These are phyloP conservation scores for Erebia epiphron DNA, from an alignment of 2,888 invertebrate genomes.

Conservation along the genomic window DNA sequence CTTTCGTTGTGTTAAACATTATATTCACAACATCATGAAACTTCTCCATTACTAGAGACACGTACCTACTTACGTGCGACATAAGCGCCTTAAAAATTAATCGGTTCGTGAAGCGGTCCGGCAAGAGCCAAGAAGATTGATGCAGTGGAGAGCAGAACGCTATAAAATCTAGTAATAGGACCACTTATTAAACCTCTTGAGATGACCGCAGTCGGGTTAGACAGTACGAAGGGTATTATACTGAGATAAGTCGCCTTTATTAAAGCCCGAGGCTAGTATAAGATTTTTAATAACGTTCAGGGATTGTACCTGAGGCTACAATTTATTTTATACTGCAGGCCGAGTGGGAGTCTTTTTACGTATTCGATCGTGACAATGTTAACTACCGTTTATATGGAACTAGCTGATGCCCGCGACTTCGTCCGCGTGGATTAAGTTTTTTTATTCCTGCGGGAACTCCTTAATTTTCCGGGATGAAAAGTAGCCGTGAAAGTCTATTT, in stretches of 20 bases:
- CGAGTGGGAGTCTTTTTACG: too few species aligned
- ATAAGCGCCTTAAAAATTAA: background rate
- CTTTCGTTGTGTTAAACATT: too few species aligned
- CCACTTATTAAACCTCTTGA: constrained; percentile 8
- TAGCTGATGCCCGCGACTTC: too few species aligned
- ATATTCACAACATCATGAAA: too few species aligned
- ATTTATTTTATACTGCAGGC: background rate
- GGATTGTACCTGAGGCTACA: background rate
- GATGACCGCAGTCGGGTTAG: constrained; percentile 16
- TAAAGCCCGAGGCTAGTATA: constrained; percentile 7
- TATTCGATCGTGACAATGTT: too few species aligned
- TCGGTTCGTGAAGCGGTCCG: background rate
- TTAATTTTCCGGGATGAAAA: too few species aligned
- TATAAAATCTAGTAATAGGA: constrained; percentile 11
- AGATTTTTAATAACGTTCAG: constrained; percentile 12
- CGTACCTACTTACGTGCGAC: too few species aligned
- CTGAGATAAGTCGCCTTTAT: constrained; percentile 19
- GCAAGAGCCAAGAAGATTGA: background rate
- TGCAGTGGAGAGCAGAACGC: background rate
- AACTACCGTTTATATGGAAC: too few species aligned
- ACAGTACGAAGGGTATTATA: constrained; percentile 3
- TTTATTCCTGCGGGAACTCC: too few species aligned
- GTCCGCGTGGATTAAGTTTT: too few species aligned
- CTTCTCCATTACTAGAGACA: too few species aligned
- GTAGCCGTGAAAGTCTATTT: too few species aligned